Evolutionary conservation across 1,140 invertebrate species (phyloP), one percentile per base, ranked within the genome.

Genomic region (Sinella curviseta): DNA sequence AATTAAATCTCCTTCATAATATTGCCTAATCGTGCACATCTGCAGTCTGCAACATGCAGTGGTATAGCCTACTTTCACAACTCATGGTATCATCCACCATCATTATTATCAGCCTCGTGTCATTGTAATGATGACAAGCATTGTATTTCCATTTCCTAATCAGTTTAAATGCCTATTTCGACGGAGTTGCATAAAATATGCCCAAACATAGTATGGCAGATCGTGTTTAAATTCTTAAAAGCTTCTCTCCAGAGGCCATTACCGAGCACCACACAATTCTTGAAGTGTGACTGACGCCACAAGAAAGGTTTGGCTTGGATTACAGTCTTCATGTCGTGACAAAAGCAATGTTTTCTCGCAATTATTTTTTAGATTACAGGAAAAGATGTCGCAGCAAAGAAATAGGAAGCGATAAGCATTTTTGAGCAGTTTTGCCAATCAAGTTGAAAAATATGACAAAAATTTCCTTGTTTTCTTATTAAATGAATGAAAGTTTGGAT

Each of bases 261-360:
- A 60, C 12, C 24, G 24, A 17, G 57, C 39, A 60, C 24, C 24
- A 60, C 4, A 12, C 12, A 16, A 60, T 60, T 60, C 57, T 14
- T 60, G 57, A 26, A 60, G 12, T 60, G 24, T 60, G 57, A 60
- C 57, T 60, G 57, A 60, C 57, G 57, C 57, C 57, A 60, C 8
- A n/a, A 4, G 12, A 3, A 60, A n/a, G 24, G 57, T 12, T 60
- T 60, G 12, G 39, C 39, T 48, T 48, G 39, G 8, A 48, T 48
- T 48, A 48, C 39, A 8, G 39, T 48, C 39, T 48, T 20, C 8
- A 48, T 48, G 20, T 48, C 39, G 39, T 48, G 39, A 48, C 39
- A 48, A n/a, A n/a, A 48, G 39, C 39, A 48, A 48, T 8, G 39
- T 20, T 48, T 48, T 48, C 8, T 48, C 39, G 20, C 20, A 12